Base-by-base conservation (phyloP, 2,113 vertebrate species). In the Heterotilapia buettikoferi region DNA sequence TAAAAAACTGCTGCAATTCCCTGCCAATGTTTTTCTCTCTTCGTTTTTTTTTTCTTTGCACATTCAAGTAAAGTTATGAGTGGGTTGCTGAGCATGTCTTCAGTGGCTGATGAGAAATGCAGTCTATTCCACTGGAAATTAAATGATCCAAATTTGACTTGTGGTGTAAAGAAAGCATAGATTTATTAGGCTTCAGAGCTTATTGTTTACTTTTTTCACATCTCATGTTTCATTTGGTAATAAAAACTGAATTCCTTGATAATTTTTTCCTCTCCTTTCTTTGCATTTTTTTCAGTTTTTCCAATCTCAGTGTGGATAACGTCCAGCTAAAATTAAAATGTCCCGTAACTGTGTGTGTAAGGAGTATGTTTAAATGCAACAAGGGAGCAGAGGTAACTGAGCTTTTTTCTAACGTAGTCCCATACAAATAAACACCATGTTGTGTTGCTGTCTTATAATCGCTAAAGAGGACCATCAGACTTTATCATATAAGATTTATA, bases 101-200 rank as follows among this genome's bases (percentile, higher is more conserved):
- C 81, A 73, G 88, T 45, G 29, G 63, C 86, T 89, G 53, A 89
- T 71, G 84, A 86, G 84, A 89, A 91, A 90, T 53, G 9, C 84
- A 88, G 86, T 50, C 63, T 29, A 24, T 40, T 71, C 6, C 86
- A 18, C 10, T 81, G 86, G 78, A 91, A 90, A 83, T 89, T 9
- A 82, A 84, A 85, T 43, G 21, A 38, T 84, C 31, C 1, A 3
- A n/a, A 36, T 83, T 90, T 88, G 86, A 87, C 33, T 80, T 19
- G 24, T 26, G 14, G 29, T 14, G 61, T 54, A 43, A 66, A 61
- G 50, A 16, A 18, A 16, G n/a, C 12, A 13, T 8, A 33, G 21
- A 31, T 87, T 80, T 24, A 61, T 84, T 26, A 52, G 79, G 19
- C 47, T n/a, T 21, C 40, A 19, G 26, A 7, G 56, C 13, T 53